Evolutionary conservation across 2,888 invertebrate genomes (phyloP).

Genomic region (Hemithea aestivaria): DNA sequence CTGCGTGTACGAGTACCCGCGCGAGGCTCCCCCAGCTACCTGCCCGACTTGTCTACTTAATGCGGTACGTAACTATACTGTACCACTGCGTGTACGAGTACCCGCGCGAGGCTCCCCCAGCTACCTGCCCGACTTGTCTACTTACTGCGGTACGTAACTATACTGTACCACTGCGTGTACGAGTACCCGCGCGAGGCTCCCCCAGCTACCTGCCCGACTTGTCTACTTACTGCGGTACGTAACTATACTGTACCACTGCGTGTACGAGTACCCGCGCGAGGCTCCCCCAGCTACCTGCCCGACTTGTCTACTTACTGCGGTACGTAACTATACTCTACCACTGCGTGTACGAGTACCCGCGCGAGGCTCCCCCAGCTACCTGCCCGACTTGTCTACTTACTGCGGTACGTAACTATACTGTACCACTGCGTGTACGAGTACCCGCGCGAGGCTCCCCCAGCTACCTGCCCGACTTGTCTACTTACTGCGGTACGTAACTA

Average conservation of each 20-base stretch:
- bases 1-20: conserved; percentile 91
- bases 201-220: conserved; percentile 67
- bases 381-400: conserved; percentile 76
- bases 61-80: too few relatives aligned
- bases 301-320: conserved; percentile 78
- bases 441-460: conserved; percentile 83
- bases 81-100: conserved; percentile 92
- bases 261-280: conserved; percentile 91
- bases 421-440: conserved; percentile 92
- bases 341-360: conserved; percentile 91
- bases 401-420: too few relatives aligned
- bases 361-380: conserved; percentile 78
- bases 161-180: conserved; percentile 90
- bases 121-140: conserved; percentile 71
- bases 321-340: too few relatives aligned
- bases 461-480: conserved; percentile 71
- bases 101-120: conserved; percentile 83
- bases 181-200: conserved; percentile 88
- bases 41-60: conserved; percentile 76
- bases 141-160: too few relatives aligned
- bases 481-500: too few relatives aligned
- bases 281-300: conserved; percentile 66
- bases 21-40: conserved; percentile 78
- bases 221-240: too few relatives aligned
- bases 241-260: conserved; percentile 90